Evolutionary conservation across 2,113 vertebrate species (phyloP), one percentile per base, ranked within the genome.

Genomic region (Parus major): DNA sequence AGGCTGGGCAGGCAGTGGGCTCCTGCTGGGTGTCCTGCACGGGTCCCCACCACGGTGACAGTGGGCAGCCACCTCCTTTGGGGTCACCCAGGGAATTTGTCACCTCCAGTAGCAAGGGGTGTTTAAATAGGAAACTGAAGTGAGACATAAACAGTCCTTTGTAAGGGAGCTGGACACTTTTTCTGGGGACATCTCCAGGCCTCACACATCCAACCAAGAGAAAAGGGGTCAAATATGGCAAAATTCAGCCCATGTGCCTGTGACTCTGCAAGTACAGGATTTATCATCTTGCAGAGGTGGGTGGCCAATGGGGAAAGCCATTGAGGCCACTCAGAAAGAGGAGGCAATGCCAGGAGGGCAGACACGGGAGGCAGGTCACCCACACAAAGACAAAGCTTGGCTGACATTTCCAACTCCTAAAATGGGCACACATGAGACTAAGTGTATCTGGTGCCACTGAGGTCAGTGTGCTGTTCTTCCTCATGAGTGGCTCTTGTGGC

Each of bases 211-310:
- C 52, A 59, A 9, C 12, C 0, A 0, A 68, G 13, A 42, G 29
- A 49, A 83, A 94, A 90, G 31, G 86, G 76, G 61, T 71, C 56
- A 97, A 88, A 93, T 46, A 24, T 52, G 76, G n/a, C 21, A n/a
- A 66, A 78, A 79, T 21, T 36, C 44, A 52, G 39, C 25, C 49
- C 8, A 4, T 1, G 1, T 59, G 24, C 10, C 33, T 10, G 55
- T 22, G 49, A 64, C n/a, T 85, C 23, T 71, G 31, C 25, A 27
- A 68, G 49, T 7, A 27, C 31, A 56, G 28, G 44, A 36, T 81
- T 65, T 78, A 49, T 66, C 23, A 29, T 13, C 47, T 39, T 1
- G 1, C 33, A 47, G 75, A 39, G 46, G 22, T 42, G 27, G 15
- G 78, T 81, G 56, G 33, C 39, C 11, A 39, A 39, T 39, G 39